These are phyloP conservation scores for Myotis lucifugus DNA, from an alignment of 2,113 vertebrate genomes.

Conservation along the genomic window DNA sequence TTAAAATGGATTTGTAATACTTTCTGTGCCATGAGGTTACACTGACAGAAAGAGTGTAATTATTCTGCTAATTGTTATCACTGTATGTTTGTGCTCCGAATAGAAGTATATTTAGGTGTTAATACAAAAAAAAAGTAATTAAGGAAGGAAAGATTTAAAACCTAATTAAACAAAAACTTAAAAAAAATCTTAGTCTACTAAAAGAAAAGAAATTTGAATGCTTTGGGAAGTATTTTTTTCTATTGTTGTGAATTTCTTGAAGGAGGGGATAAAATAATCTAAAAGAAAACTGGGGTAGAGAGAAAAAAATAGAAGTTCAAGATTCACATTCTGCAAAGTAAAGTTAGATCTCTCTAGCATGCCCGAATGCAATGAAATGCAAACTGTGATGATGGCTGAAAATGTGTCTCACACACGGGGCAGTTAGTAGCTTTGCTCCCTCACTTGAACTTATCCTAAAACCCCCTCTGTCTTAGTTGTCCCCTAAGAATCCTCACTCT, in stretches of 20 bases:
- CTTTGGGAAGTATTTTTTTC: conserved; percentile 73
- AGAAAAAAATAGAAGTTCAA: conserved; percentile 29
- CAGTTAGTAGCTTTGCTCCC: not conserved
- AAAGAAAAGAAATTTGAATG: conserved; percentile 69
- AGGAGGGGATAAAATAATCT: conserved; percentile 42
- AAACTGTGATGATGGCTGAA: not conserved
- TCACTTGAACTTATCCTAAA: not conserved
- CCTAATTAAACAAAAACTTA: conserved; percentile 84
- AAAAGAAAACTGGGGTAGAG: conserved; percentile 34
- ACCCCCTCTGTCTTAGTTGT: not conserved
- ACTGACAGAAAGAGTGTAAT: conserved; percentile 88
- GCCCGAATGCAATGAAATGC: not conserved
- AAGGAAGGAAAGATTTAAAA: conserved; percentile 87
- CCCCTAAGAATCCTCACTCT: not conserved
- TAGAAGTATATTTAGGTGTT: conserved; percentile 87
- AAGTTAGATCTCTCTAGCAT: not conserved
- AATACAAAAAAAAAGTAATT: conserved; percentile 84
- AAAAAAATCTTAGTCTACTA: conserved; percentile 67
- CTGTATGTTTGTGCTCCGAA: conserved; percentile 88
- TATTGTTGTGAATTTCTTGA: conserved; percentile 57
- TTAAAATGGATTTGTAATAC: conserved; percentile 93
- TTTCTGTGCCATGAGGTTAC: conserved; percentile 88
- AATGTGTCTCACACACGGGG: not conserved
- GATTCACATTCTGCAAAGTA: not conserved
- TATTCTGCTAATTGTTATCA: conserved; percentile 90